These are phyloP conservation scores for Protomyctophum bolini DNA, from an alignment of 2,113 vertebrate species.

Conservation along the genomic window DNA sequence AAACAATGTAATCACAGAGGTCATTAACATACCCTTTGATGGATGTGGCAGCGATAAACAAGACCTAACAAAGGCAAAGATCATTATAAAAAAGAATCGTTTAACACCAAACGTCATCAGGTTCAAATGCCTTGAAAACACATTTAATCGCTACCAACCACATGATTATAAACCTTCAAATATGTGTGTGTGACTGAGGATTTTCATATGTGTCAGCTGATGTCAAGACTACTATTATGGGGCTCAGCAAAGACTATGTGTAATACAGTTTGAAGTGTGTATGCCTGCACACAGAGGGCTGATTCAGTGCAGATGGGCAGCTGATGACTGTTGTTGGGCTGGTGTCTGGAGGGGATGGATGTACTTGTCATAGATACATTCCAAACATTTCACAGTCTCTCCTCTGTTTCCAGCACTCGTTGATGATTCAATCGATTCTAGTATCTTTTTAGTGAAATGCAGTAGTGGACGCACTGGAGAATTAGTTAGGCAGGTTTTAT, in stretches of 20 bases:
- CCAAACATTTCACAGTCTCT: not conserved
- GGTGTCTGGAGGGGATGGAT: constrained; percentile 58
- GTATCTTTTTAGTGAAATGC: too few species aligned
- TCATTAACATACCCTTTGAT: too few species aligned
- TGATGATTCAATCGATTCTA: too few species aligned
- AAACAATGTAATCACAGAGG: too few species aligned
- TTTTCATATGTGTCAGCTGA: constrained; percentile 51
- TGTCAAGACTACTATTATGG: constrained; percentile 1
- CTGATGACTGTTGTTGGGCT: constrained; percentile 38
- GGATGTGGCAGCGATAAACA: too few species aligned
- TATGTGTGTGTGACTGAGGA: constrained; percentile 22
- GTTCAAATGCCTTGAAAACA: too few species aligned
- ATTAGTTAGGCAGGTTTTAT: too few species aligned
- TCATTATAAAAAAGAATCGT: too few species aligned
- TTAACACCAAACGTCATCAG: too few species aligned
- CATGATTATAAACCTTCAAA: not conserved
- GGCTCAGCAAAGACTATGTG: not conserved
- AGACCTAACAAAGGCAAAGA: too few species aligned
- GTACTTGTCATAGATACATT: constrained; percentile 19
- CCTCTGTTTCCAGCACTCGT: not conserved
- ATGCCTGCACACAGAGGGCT: constrained; percentile 44
- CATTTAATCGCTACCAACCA: not conserved
- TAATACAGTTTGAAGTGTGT: too few species aligned
- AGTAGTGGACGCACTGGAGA: too few species aligned
- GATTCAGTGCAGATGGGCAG: constrained; percentile 61